A percentile compares a stretch with the other conserved stretches of the same genome.
These are phyloP conservation scores for Apteryx owenii DNA, from an alignment of 2,113 vertebrate genomes.

Conservation along the genomic window DNA sequence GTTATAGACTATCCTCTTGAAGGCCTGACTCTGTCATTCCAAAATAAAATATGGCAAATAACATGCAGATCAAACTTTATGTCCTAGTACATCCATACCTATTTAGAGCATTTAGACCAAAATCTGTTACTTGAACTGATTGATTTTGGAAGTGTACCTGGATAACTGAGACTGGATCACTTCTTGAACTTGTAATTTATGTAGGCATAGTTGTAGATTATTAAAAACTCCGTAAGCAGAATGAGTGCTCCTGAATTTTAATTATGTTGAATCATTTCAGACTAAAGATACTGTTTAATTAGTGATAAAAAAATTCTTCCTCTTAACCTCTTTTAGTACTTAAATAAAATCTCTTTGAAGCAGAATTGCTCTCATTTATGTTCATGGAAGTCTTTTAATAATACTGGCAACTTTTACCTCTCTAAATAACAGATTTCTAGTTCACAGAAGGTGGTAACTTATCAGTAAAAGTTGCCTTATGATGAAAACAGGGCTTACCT, in stretches of 20 bases:
- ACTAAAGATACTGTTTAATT: neutral
- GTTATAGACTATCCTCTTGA: neutral
- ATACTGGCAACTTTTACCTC: neutral
- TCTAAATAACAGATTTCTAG: neutral
- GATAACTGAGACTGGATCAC: neutral
- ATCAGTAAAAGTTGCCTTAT: neutral
- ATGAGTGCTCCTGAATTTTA: neutral
- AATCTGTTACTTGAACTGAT: neutral
- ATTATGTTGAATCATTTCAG: neutral
- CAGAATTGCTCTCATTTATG: neutral
- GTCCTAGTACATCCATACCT: neutral
- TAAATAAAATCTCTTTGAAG: neutral
- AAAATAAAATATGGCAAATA: neutral
- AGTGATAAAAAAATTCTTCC: neutral
- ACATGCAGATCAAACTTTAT: neutral
- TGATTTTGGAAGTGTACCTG: neutral
- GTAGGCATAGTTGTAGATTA: neutral
- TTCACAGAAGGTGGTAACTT: neutral
- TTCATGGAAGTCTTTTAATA: neutral
- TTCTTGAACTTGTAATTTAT: neutral
- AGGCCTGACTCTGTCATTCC: neutral
- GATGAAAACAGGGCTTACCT: neutral
- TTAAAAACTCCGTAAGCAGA: neutral
- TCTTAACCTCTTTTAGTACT: neutral
- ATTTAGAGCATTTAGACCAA: neutral